Percentiles rank a stretch among this genome's conserved stretches.
Evolutionary conservation across 2,888 invertebrate genomes (phyloP).

Genomic region (Heteropelma amictum): DNA sequence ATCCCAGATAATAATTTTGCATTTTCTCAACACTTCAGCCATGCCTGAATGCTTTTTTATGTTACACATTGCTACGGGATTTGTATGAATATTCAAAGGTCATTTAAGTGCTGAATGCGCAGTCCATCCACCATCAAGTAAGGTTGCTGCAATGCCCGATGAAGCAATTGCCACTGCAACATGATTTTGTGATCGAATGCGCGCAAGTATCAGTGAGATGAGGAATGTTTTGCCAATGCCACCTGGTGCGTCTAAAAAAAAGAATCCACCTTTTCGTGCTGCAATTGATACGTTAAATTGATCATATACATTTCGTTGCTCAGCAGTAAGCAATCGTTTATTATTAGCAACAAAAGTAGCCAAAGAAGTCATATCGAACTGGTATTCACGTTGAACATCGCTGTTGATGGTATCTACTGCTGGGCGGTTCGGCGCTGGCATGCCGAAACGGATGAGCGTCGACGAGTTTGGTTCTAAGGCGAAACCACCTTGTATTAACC

Average conservation of each 20-base stretch:
- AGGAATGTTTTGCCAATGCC: conserved; percentile 77
- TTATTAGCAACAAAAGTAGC: too few species aligned
- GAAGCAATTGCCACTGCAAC: conserved; percentile 74
- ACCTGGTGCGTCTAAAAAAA: conserved; percentile 64
- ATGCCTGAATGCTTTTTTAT: conserved; percentile 59
- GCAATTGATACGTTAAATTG: too few species aligned
- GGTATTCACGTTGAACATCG: too few species aligned
- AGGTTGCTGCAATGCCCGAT: conserved; percentile 77
- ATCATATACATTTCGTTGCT: too few species aligned
- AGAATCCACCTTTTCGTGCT: conserved; percentile 57
- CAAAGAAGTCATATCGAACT: too few species aligned
- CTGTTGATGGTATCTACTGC: too few species aligned
- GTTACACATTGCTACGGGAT: conserved; percentile 68
- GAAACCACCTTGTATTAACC: too few species aligned
- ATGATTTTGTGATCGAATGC: conserved; percentile 60
- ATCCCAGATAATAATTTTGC: conserved; percentile 74
- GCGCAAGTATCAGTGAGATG: conserved; percentile 70
- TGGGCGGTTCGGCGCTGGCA: too few species aligned
- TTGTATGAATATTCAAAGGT: conserved; percentile 67
- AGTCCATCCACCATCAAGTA: conserved; percentile 72
- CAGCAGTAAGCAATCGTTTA: too few species aligned
- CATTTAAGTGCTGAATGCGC: conserved; percentile 74
- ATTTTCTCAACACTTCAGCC: background rate
- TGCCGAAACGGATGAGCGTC: too few species aligned
- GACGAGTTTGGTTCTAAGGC: too few species aligned